These are phyloP conservation scores for Ptyas mucosa DNA, from an alignment of 2,113 vertebrate genomes.

Conservation along the genomic window DNA sequence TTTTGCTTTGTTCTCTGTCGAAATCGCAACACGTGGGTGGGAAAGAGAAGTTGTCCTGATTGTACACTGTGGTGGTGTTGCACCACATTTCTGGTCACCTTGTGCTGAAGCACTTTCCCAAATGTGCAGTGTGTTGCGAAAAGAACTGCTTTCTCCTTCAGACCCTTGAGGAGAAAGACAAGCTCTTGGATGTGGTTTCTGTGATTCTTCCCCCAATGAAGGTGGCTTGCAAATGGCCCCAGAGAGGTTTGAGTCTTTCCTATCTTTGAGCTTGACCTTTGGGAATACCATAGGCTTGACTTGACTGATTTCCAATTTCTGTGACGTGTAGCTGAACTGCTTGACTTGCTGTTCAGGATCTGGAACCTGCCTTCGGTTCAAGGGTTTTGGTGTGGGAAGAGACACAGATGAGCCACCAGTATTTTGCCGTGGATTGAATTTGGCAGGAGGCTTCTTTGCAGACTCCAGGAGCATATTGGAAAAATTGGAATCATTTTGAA, in stretches of 20 bases:
- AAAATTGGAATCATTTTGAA: conserved; percentile 53
- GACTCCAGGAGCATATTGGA: not conserved
- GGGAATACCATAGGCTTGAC: not conserved
- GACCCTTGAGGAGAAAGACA: not conserved
- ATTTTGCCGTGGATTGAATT: rapidly evolving
- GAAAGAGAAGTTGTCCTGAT: not conserved
- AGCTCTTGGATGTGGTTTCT: not conserved
- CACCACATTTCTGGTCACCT: not conserved
- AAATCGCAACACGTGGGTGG: not conserved
- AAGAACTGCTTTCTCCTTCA: not conserved
- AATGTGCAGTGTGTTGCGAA: conserved; percentile 53
- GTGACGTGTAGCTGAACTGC: not conserved
- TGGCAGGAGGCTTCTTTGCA: not conserved
- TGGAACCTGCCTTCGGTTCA: not conserved
- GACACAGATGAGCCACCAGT: rapidly evolving
- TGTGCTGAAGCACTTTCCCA: conserved; percentile 61
- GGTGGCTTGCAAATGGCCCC: not conserved
- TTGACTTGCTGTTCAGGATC: not conserved
- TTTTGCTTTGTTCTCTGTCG: rapidly evolving
- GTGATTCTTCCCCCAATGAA: not conserved
- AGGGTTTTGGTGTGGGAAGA: not conserved
- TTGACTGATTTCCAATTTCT: rapidly evolving
- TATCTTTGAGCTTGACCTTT: not conserved
- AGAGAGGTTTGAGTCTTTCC: rapidly evolving
- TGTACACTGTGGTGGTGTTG: not conserved